Evolutionary conservation across 2,888 invertebrate species (phyloP), one percentile per base, ranked within the genome.

Genomic region (Podabrus alpinus): DNA sequence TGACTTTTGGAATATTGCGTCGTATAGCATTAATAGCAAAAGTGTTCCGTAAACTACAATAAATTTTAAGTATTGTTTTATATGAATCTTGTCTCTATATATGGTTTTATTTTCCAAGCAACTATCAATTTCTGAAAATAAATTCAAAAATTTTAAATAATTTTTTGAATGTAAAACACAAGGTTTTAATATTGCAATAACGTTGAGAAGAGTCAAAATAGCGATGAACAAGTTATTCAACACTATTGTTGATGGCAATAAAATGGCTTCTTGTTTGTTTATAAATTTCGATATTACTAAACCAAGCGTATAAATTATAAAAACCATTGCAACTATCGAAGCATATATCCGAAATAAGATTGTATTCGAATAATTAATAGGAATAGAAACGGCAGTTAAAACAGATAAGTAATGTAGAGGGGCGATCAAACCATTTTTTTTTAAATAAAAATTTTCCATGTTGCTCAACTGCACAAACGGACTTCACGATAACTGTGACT

Each of bases 191-290:
- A 45, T 45, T 7, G 45, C 5, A 7, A n/a, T 9, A 9, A 45
- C n/a, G 2, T 45, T 45, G 1, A 45, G n/a, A 45, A 45, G n/a
- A n/a, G n/a, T 45, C 0, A 7, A 7, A 7, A n/a, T 0, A 45
- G 4, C 1, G 2, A 7, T 1, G 9, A 7, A n/a, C 0, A 1
- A n/a, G 1, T n/a, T n/a, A 45, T 4, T 13, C 9, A n/a, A 7
- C 0, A 45, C 2, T 2, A 24, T 2, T 45, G 45, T n/a, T 2
- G 45, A 45, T 45, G 1, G 2, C 9, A 7, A n/a, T 0, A 7
- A n/a, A 4, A 1, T 7, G 13, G 5, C 2, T 45, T 0, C 1
- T n/a, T n/a, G n/a, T n/a, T n/a, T n/a, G n/a, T n/a, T n/a, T n/a
- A 45, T n/a, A 7, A n/a, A 1, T 11, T 5, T 24, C 24, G 0